Percentiles rank a stretch among this genome's conserved stretches.
Conservation (phyloP, 1,140 invertebrate species). For the Halyomorpha halys region DNA sequence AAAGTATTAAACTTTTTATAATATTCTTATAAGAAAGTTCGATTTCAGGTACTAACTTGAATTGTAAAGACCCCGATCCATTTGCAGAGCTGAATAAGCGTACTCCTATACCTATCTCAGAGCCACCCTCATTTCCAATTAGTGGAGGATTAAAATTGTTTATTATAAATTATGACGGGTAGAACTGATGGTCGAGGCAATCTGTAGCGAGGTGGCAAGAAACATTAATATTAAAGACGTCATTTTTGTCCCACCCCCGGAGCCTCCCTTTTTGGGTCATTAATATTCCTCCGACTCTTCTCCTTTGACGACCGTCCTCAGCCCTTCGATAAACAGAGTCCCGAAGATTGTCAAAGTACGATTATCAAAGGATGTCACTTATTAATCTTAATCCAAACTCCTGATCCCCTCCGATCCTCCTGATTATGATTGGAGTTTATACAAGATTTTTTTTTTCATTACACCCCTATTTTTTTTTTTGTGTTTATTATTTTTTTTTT, state of each 20-base stretch:
- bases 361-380: constrained; percentile 16
- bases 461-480: too few relatives aligned
- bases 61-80: too few relatives aligned
- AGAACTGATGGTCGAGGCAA: not conserved
- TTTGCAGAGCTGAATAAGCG: too few relatives aligned
- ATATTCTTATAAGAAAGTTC: too few relatives aligned
- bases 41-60: too few relatives aligned
- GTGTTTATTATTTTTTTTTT: constrained; percentile 4
- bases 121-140: constrained; percentile 17
- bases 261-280: constrained; percentile 9
- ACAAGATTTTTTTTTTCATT: constrained; percentile 7
- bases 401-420: not conserved
- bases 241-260: constrained; percentile 3
- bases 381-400: constrained; percentile 17
- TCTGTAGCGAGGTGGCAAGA: constrained; percentile 6
- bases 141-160: constrained; percentile 25
- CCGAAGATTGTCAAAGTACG: constrained; percentile 11
- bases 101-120: too few relatives aligned
- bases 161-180: constrained; percentile 20
- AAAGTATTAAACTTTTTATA: too few relatives aligned
- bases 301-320: not conserved
- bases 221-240: constrained; percentile 26
- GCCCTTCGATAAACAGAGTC: not conserved
- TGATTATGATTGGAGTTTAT: constrained; percentile 13
- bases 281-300: constrained; percentile 15